phyloP scores from a whole-genome alignment of 2,888 invertebrate genomes.

The Matsumyia berberina region DNA sequence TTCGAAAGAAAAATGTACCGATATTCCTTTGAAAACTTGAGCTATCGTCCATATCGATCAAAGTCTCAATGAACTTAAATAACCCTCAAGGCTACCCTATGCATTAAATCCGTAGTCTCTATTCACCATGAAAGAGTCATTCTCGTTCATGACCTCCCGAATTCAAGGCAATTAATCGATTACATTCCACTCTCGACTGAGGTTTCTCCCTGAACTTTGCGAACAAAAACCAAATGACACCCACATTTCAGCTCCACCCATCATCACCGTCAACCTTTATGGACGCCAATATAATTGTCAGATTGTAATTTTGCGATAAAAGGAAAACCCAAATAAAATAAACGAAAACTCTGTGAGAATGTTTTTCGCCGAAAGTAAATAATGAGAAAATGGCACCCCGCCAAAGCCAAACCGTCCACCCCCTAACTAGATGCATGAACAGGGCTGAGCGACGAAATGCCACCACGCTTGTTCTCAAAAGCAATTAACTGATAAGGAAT shows the following conservation, averaged over 20 bases:
- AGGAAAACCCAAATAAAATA: constrained; percentile 43
- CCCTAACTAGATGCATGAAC: background rate
- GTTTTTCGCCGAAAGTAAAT: constrained; percentile 34
- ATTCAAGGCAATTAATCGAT: background rate
- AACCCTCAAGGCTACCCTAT: too few species aligned
- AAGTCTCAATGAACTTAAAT: too few species aligned
- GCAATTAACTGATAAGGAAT: constrained; percentile 76
- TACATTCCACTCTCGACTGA: background rate
- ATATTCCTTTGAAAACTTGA: too few species aligned
- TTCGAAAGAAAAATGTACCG: too few species aligned
- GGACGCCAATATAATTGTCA: constrained; percentile 58
- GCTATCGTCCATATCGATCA: too few species aligned
- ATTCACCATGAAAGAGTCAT: too few species aligned
- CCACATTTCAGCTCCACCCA: background rate
- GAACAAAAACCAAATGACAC: background rate
- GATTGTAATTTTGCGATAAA: constrained; percentile 73
- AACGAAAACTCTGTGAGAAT: constrained; percentile 39
- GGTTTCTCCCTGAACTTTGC: background rate
- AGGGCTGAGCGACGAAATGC: background rate
- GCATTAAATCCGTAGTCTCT: too few species aligned
- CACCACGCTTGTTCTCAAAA: constrained; percentile 51
- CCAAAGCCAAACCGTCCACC: background rate
- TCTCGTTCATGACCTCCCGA: too few species aligned
- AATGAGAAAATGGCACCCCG: constrained; percentile 16
- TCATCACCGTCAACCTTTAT: constrained; percentile 3